Conservation (phyloP, 2,888 invertebrate species). For the Serrognathus titanus region DNA sequence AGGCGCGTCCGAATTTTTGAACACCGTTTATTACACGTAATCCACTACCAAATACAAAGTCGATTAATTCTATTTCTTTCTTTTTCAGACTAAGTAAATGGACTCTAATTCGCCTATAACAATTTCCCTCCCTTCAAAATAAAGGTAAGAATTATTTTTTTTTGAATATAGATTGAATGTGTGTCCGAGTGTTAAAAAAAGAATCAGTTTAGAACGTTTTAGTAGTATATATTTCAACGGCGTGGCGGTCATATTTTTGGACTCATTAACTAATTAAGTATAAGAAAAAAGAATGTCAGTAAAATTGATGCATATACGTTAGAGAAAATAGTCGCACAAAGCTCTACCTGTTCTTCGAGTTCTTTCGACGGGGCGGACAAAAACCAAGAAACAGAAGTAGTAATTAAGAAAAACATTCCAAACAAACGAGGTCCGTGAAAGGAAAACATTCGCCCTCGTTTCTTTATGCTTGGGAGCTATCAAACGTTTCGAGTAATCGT, state of each 20-base stretch:
- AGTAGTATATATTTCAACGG: no score
- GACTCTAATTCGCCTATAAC: constrained; percentile 43
- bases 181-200: no score
- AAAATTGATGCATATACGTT: neutral
- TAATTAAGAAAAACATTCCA: constrained; percentile 17
- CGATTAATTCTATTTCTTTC: neutral
- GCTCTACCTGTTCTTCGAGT: constrained; percentile 11
- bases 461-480: constrained; percentile 4
- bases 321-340: constrained; percentile 13
- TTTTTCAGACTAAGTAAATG: constrained; percentile 49
- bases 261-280: no score
- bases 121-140: constrained; percentile 44
- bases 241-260: no score
- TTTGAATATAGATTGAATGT: neutral
- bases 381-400: constrained; percentile 13
- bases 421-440: neutral
- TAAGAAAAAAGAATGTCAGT: no score
- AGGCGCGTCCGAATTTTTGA: no score
- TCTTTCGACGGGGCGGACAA: constrained; percentile 5
- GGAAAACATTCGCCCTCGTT: constrained; percentile 3
- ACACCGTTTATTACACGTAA: no score
- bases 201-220: no score
- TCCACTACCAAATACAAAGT: no score
- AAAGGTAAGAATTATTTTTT: constrained; percentile 36
- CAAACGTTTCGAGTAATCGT: constrained; percentile 6